A percentile compares a stretch with the other conserved stretches of the same genome.
These are phyloP conservation scores for Acropora tenuis DNA, from an alignment of 64 coral and sea anemone species.

Conservation along the genomic window DNA sequence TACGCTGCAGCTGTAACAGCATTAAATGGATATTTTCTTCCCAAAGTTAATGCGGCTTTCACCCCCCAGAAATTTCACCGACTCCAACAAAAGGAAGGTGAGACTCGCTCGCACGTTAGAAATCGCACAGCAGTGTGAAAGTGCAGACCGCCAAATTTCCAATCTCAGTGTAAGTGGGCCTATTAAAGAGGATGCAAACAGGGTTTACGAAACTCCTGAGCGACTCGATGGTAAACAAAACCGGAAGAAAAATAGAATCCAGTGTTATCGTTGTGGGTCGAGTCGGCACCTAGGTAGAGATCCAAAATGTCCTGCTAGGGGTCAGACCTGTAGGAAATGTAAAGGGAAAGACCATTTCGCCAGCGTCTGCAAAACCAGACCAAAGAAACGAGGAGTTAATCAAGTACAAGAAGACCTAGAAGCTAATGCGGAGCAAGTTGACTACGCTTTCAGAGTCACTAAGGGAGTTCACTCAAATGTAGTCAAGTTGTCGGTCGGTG, in stretches of 20 bases:
- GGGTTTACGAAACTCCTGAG: background rate
- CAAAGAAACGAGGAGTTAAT: background rate
- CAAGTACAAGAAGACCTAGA: too few relatives aligned
- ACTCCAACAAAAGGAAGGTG: background rate
- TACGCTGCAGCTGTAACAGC: background rate
- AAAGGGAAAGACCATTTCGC: constrained; percentile 30
- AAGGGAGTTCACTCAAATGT: too few relatives aligned
- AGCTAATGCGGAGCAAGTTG: too few relatives aligned
- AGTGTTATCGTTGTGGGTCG: too few relatives aligned
- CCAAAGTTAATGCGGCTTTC: background rate
- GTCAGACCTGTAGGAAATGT: background rate
- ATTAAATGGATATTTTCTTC: constrained; percentile 36
- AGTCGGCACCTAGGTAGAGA: too few relatives aligned
- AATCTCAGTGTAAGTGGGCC: background rate
- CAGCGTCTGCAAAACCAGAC: constrained; percentile 44
- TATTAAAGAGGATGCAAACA: constrained; percentile 5
- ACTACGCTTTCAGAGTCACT: too few relatives aligned
- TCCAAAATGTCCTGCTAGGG: too few relatives aligned
- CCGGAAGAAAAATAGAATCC: too few relatives aligned
- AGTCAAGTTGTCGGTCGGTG: constrained; percentile 6
- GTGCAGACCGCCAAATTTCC: background rate
- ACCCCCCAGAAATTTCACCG: background rate
- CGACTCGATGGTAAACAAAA: background rate
- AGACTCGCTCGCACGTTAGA: background rate
- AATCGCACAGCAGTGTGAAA: background rate